Evolutionary conservation across 2,797 vertebrate genomes (phyloP).

Genomic region (Ispidina lecontei): DNA sequence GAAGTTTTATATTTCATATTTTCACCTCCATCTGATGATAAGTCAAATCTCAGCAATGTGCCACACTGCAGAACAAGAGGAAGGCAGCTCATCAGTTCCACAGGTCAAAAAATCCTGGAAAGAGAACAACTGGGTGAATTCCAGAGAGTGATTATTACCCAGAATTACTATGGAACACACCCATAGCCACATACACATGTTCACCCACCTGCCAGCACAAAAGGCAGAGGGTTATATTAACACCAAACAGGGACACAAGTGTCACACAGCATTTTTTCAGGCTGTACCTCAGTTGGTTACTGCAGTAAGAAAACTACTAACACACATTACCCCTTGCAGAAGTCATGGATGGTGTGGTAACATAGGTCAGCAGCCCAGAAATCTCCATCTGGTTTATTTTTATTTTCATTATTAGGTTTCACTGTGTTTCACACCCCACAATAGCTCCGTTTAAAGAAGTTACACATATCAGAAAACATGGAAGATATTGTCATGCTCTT

Average conservation of each 20-base stretch:
- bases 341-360: not conserved
- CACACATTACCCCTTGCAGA: not conserved
- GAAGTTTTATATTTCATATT: not conserved
- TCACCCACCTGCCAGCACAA: not conserved
- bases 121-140: not conserved
- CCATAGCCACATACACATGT: not conserved
- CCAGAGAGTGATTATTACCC: not conserved
- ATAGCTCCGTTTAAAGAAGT: not conserved
- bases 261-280: not conserved
- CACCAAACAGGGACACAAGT: not conserved
- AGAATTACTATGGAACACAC: not conserved
- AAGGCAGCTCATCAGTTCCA: not conserved
- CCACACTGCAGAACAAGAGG: not conserved
- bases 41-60: not conserved
- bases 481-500: not conserved
- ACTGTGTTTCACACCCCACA: not conserved
- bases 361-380: not conserved
- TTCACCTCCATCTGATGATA: not conserved
- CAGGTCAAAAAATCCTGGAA: not conserved
- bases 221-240: not conserved
- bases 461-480: not conserved
- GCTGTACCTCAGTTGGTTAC: not conserved
- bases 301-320: not conserved
- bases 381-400: not conserved
- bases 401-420: not conserved